These are phyloP conservation scores for Platycheirus albimanus DNA, from an alignment of 2,888 invertebrate species.

Conservation along the genomic window DNA sequence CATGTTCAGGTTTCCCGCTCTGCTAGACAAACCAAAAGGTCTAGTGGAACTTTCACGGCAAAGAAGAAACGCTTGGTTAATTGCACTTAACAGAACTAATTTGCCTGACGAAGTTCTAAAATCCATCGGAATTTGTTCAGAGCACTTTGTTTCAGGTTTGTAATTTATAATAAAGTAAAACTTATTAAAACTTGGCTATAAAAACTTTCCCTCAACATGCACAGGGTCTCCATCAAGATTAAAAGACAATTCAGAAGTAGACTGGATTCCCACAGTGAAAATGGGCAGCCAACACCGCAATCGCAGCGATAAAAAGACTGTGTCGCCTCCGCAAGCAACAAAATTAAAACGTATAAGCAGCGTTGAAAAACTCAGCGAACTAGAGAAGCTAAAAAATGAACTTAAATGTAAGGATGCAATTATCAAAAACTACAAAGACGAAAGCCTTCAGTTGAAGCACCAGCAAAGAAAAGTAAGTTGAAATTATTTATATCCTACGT, in stretches of 20 bases:
- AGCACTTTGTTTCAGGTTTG: conserved; percentile 36
- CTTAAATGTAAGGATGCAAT: conserved; percentile 35
- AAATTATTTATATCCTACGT: not conserved
- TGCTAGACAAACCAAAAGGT: conserved; percentile 26
- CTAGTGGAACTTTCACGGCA: conserved; percentile 23
- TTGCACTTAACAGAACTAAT: conserved; percentile 26
- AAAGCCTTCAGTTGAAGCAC: conserved; percentile 29
- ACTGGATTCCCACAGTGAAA: conserved; percentile 37
- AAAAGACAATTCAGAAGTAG: conserved; percentile 24
- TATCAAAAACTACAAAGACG: conserved; percentile 24
- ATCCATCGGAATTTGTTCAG: conserved; percentile 30
- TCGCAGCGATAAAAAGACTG: conserved; percentile 15
- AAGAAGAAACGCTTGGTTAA: conserved; percentile 28
- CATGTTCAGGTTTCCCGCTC: conserved; percentile 41
- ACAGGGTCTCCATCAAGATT: conserved; percentile 33
- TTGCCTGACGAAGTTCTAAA: conserved; percentile 19
- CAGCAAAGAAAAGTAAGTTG: conserved; percentile 31
- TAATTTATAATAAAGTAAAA: not conserved
- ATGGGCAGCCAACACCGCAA: conserved; percentile 31
- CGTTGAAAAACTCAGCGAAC: conserved; percentile 25
- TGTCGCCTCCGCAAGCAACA: conserved; percentile 3
- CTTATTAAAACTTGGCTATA: not conserved
- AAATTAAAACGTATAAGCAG: conserved; percentile 8
- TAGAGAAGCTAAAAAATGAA: conserved; percentile 31
- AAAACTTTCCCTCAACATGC: not conserved